A percentile compares a stretch with the other conserved stretches of the same genome.
These are phyloP conservation scores for Danio kyathit DNA, from an alignment of 2,797 vertebrate species.

Conservation along the genomic window DNA sequence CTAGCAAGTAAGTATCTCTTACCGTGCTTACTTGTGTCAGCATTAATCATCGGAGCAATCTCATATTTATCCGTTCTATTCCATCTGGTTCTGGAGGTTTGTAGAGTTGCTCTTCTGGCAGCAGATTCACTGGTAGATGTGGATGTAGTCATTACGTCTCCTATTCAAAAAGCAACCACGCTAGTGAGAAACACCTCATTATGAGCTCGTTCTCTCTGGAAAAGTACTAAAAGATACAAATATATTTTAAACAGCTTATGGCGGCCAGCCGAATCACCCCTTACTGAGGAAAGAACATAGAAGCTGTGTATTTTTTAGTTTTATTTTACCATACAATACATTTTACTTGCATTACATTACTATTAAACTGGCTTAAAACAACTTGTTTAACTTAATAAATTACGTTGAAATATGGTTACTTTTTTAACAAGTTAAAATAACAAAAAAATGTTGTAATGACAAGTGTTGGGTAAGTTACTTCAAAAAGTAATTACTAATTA, in stretches of 20 bases:
- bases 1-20: neutral
- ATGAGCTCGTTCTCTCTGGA: slow-evolving; percentile 3
- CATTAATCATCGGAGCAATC: neutral
- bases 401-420: no score
- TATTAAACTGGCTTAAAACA: no score
- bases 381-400: no score
- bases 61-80: slow-evolving; percentile 29
- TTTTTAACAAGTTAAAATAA: no score
- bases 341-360: no score
- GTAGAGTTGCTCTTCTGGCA: slow-evolving; percentile 61
- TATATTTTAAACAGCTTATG: slow-evolving; percentile 4
- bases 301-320: no score
- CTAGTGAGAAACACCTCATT: neutral
- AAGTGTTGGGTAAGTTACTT: no score
- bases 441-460: no score
- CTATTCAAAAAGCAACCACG: neutral
- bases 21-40: slow-evolving; percentile 39
- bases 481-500: no score
- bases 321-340: no score
- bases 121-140: slow-evolving; percentile 56
- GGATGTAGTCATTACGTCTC: slow-evolving; percentile 22
- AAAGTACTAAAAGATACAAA: slow-evolving; percentile 66
- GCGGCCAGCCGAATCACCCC: neutral
- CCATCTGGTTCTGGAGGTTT: slow-evolving; percentile 60
- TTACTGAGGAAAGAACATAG: no score